Conservation (phyloP, 2,888 invertebrate species). For the Cremastinae sp. region DNA sequence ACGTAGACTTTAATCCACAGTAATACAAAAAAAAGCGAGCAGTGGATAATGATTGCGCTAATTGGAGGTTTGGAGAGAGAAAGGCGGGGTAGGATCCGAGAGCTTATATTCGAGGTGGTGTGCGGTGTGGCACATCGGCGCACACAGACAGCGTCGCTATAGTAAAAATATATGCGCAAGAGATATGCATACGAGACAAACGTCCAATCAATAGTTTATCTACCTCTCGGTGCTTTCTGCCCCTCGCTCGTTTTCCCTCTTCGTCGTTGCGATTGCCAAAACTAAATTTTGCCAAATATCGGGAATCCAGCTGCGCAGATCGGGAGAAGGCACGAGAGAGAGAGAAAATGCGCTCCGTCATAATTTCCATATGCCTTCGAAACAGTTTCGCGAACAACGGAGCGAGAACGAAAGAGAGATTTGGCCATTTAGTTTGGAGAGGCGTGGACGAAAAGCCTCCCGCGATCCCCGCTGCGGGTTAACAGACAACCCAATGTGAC, state of each 20-base stretch:
- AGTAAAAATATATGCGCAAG: constrained; percentile 12
- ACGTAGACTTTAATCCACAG: too few species aligned
- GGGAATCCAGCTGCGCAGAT: too few species aligned
- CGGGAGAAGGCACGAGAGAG: not conserved
- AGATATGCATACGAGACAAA: constrained; percentile 55
- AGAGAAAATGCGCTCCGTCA: constrained; percentile 21
- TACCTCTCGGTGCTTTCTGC: constrained; percentile 28
- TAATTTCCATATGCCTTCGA: constrained; percentile 60
- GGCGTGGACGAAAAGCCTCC: constrained; percentile 50
- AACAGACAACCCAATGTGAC: constrained; percentile 40
- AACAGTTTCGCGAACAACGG: constrained; percentile 35
- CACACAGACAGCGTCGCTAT: too few species aligned
- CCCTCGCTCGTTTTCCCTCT: constrained; percentile 17
- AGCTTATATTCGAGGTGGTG: too few species aligned
- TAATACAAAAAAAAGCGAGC: too few species aligned
- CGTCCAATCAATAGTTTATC: constrained; percentile 69
- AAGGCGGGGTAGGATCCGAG: too few species aligned
- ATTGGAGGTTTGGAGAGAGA: not conserved
- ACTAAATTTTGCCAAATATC: constrained; percentile 6
- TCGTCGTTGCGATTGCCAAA: constrained; percentile 29
- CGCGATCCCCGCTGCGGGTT: constrained; percentile 10
- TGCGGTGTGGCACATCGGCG: too few species aligned
- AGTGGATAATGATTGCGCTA: too few species aligned
- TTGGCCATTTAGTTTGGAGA: constrained; percentile 64
- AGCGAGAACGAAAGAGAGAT: constrained; percentile 23